A percentile compares a stretch with the other conserved stretches of the same genome.
Evolutionary conservation across 2,113 vertebrate species (phyloP).

Genomic region (Etia nguti): DNA sequence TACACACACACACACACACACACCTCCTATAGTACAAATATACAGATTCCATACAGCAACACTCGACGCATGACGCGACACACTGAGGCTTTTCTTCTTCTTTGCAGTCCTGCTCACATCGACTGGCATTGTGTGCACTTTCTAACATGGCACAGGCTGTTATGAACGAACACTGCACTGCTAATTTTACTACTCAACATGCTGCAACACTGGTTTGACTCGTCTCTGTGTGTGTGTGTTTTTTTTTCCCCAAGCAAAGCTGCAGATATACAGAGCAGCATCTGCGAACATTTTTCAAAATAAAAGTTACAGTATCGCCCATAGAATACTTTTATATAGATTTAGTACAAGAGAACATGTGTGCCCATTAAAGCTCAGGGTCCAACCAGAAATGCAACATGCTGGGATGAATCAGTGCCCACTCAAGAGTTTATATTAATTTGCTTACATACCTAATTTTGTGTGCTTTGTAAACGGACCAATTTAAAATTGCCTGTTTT

Average conservation of each 20-base stretch:
- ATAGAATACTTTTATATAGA: neutral
- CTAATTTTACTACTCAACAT: neutral
- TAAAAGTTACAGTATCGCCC: neutral
- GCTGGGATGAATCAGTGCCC: neutral
- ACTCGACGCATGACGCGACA: neutral
- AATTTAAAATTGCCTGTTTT: neutral
- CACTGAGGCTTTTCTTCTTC: neutral
- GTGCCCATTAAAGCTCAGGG: neutral
- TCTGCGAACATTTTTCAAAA: neutral
- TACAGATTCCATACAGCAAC: constrained; percentile 20
- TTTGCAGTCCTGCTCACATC: neutral
- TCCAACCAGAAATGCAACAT: neutral
- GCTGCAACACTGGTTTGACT: neutral
- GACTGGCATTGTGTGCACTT: neutral
- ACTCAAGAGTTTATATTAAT: neutral
- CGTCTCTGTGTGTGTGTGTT: fast-evolving
- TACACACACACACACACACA: neutral
- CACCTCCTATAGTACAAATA: constrained; percentile 56
- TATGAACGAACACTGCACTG: constrained; percentile 14
- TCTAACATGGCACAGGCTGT: constrained; percentile 11
- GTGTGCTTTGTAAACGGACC: neutral
- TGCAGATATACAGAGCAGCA: constrained; percentile 1
- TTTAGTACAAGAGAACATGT: neutral
- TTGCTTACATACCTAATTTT: neutral
- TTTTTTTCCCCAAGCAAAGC: neutral